Base-by-base conservation (phyloP, 53 echinoderm and acorn worm species). In the Echinarachnius parma region DNA sequence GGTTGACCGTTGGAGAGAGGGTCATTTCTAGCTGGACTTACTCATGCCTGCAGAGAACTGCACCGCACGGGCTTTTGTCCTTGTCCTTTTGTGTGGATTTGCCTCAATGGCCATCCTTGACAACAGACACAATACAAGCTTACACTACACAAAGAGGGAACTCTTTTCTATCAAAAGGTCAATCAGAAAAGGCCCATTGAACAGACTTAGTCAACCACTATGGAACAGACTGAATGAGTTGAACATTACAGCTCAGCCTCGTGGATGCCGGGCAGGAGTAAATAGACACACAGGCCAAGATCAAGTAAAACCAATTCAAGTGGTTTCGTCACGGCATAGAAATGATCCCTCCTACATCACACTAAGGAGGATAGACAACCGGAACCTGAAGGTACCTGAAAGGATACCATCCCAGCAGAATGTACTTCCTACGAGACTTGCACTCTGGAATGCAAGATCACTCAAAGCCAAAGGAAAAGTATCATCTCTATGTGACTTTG, bases 401-500 rank as follows among this genome's bases (percentile, higher is more conserved):
- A 39, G 39, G 39, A 39, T 39, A 39, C 39, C 39, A 39, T 39
- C 39, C 13, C 39, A 39, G 39, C 39, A 39, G 39, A 39, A 39
- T 39, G 39, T 39, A 39, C 39, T 39, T 39, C 39, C 7, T 39
- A 39, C 39, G 13, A 39, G 39, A n/a, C n/a, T 36, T 61, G 61
- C 26, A 61, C 37, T 61, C 5, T 61, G 61, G 61, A 61, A 61
- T 61, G 61, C 61, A 9, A 23, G 61, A 1, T 61, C 61, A 4
- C 31, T 61, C 2, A 61, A 39, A 39, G 39, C 39, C 7, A 39
- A 61, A 5, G 23, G 36, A 61, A 61, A 61, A 36, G 61, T 61
- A 19, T 0, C 26, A 18, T 33, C 34, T 31, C 19, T 61, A 13
- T 61, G 36, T 61, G 61, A 61, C 34, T 26, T 61, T 23, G 23